Evolutionary conservation across 92 coral and sea anemone species (phyloP), one percentile per base, ranked within the genome.

Genomic region (Diadumene lineata): DNA sequence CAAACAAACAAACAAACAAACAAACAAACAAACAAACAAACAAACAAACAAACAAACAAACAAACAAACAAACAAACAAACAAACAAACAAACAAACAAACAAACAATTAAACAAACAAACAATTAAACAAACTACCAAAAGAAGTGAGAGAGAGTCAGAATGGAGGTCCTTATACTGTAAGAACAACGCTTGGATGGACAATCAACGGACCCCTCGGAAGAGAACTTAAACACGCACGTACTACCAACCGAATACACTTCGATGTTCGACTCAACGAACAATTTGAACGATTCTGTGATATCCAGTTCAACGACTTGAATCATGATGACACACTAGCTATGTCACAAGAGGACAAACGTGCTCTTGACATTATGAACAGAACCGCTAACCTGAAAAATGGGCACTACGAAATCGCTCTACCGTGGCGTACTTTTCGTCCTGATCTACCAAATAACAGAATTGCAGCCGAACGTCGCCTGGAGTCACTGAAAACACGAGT

Each of bases 381-480:
- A 18, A 74, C 87, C 0, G 87, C 65, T 7, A 67, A 62, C 66
- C 48, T 89, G 19, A 38, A 17, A 11, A 75, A 81, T 38, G 90
- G 88, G n/a, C 90, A 85, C 31, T 81, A 89, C 58, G 79, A 89
- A 60, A 74, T 85, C 7, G 93, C 82, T 0, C 85, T 85, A 18
- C 93, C 93, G 31, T 85, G 90, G 89, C 84, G 77, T 46, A 78
- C 32, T 11, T 85, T 64, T 53, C 94, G 85, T 13, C 89, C 93
- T 10, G 77, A 69, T 18, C 79, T 88, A 24, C 74, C 80, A 21
- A 88, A 85, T 82, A 88, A 85, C 73, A 88, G 68, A 58, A n/a
- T 68, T 0, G 68, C 33, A 29, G 87, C 87, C 19, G 78, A 84
- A 70, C 85, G 38, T 9, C 87, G 87, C 22, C 79, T 89, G 33